Evolutionary conservation across 2,797 vertebrate species (phyloP), one percentile per base, ranked within the genome.

Genomic region (Microctenopoma lineatum): DNA sequence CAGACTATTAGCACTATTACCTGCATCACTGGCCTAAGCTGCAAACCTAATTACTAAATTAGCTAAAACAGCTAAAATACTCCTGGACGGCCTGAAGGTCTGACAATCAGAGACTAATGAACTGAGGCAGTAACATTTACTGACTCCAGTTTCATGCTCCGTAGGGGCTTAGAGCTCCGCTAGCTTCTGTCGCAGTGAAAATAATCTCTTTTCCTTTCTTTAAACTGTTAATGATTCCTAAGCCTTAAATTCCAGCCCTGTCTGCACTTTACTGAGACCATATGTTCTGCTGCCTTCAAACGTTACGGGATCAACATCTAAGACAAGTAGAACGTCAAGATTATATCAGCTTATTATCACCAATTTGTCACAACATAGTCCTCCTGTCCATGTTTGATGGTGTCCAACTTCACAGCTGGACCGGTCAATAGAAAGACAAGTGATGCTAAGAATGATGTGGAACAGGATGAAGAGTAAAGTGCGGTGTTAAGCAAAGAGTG

Each of bases 161-260:
- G 21, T 54, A 11, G 45, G 52, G 41, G 34, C 44, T 72, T 25
- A 56, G 38, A 73, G 51, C 69, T 67, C 57, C 46, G 3, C 15
- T 10, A 77, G 53, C 66, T 53, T 11, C 26, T 16, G 38, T 46
- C 44, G 48, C 65, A 62, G 71, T 75, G 51, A 76, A 85, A 87
- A 86, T 87, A 84, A 88, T 86, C 87, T 88, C 60, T 77, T 77
- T 86, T 91, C 63, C 76, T 77, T 87, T 73, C 79, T 84, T 70
- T 79, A 87, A 89, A 87, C 81, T 74, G 81, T 79, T 87, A 84
- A 89, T 73, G 70, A 82, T 62, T 60, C 72, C 51, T 85, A 86
- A 91, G 68, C 73, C 70, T 66, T 81, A 66, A 81, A 81, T 70
- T 70, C 80, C 65, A 36, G 63, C 52, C 47, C 18, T 41, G 66